Percentiles rank a stretch among this genome's conserved stretches.
Evolutionary conservation across 2,797 vertebrate species (phyloP).

Genomic region (Borostomias antarcticus): DNA sequence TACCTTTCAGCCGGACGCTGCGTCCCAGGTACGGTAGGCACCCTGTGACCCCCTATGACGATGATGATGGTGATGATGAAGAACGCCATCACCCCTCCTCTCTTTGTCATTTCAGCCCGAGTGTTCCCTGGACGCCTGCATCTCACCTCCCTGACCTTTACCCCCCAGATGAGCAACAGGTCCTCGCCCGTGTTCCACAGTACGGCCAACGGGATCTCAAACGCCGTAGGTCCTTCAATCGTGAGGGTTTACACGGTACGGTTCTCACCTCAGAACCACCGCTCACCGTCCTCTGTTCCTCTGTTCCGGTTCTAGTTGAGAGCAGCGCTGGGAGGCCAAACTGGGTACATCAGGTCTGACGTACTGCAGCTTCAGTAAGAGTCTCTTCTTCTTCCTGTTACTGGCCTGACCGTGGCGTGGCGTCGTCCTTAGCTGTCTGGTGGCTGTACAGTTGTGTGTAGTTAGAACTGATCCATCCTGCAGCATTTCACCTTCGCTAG

Average conservation of each 20-base stretch:
- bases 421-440: neutral
- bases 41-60: neutral
- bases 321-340: neutral
- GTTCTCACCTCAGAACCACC: conserved; percentile 4
- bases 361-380: conserved; percentile 70
- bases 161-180: conserved; percentile 56
- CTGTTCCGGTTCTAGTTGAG: conserved; percentile 57
- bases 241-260: neutral
- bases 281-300: conserved; percentile 8
- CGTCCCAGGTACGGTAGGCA: conserved; percentile 54
- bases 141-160: conserved; percentile 43
- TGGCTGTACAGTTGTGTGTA: neutral
- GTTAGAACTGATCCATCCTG: too few species aligned
- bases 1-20: conserved; percentile 52
- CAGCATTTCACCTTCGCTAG: too few species aligned
- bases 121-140: conserved; percentile 71
- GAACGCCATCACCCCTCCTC: neutral
- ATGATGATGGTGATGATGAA: neutral
- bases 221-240: conserved; percentile 48
- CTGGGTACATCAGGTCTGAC: conserved; percentile 57
- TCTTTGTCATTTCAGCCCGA: conserved; percentile 55
- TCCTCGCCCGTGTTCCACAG: conserved; percentile 54
- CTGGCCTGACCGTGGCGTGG: too few species aligned
- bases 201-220: conserved; percentile 42
- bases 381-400: too few species aligned